phyloP scores from a whole-genome alignment of 1,140 invertebrate species.

The Megalopta genalis region DNA sequence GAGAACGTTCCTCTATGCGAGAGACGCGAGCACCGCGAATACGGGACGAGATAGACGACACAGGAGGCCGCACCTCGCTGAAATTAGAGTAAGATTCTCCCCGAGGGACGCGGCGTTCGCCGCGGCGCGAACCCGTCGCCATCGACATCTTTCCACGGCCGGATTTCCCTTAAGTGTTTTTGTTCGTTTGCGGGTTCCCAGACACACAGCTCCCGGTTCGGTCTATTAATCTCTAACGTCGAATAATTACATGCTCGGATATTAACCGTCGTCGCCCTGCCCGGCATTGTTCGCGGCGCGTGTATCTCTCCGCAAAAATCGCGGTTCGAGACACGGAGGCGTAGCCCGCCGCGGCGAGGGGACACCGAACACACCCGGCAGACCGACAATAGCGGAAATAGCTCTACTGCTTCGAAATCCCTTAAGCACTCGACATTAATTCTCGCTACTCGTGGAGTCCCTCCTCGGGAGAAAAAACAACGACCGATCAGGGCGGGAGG shows the following conservation, averaged over 20 bases:
- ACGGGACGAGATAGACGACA: slow-evolving; percentile 8
- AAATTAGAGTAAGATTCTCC: slow-evolving; percentile 52
- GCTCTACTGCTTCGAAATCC: slow-evolving; percentile 58
- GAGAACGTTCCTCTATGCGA: not conserved
- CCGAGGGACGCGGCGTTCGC: not conserved
- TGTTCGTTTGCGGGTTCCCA: slow-evolving; percentile 11
- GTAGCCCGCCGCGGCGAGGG: no score
- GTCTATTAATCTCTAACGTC: slow-evolving; percentile 32
- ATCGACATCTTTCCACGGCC: slow-evolving; percentile 30
- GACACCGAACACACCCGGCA: not conserved
- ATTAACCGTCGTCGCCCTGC: slow-evolving; percentile 33
- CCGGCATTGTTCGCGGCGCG: slow-evolving; percentile 28
- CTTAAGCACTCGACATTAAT: slow-evolving; percentile 55
- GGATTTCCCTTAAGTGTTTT: slow-evolving; percentile 37
- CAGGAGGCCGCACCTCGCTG: slow-evolving; percentile 7
- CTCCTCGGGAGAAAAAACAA: slow-evolving; percentile 37
- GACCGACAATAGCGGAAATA: slow-evolving; percentile 60
- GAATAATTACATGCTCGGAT: slow-evolving; percentile 49
- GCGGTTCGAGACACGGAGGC: slow-evolving; percentile 4
- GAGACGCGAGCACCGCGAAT: slow-evolving; percentile 44
- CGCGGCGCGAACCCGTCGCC: not conserved
- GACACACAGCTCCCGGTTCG: not conserved
- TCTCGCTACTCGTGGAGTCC: slow-evolving; percentile 45
- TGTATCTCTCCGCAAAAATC: slow-evolving; percentile 44
- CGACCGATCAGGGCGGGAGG: not conserved